Percentiles rank a stretch among this genome's conserved stretches.
phyloP scores from a whole-genome alignment of 2,113 vertebrate genomes.

The Octodon degus region DNA sequence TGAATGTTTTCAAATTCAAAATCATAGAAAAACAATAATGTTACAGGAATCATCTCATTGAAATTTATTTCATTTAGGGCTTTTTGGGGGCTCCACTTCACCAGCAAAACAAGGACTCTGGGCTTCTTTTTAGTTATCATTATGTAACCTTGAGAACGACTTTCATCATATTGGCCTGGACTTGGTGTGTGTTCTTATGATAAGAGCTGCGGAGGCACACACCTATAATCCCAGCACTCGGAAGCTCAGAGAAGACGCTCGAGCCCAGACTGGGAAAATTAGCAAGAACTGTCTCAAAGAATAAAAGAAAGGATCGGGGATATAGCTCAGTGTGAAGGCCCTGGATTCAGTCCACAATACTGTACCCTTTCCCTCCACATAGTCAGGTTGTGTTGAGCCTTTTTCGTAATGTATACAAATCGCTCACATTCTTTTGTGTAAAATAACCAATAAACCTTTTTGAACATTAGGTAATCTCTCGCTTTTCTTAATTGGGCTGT shows the following conservation, averaged over 20 bases:
- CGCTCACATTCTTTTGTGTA: constrained; percentile 37
- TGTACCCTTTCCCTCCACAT: not conserved
- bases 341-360: not conserved
- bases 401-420: constrained; percentile 22
- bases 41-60: not conserved
- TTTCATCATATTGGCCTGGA: not conserved
- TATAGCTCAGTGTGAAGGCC: not conserved
- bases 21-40: constrained; percentile 3
- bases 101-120: not conserved
- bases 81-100: not conserved
- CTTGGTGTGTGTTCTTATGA: constrained; percentile 3
- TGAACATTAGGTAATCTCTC: constrained; percentile 5
- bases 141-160: constrained; percentile 41
- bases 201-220: not conserved
- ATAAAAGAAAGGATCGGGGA: not conserved
- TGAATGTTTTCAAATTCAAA: not conserved
- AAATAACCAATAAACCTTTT: constrained; percentile 64
- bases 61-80: constrained; percentile 22
- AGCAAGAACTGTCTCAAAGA: not conserved
- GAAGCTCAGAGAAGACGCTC: not conserved
- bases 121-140: constrained; percentile 10
- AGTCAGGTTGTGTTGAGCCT: not conserved
- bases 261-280: not conserved
- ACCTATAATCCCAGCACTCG: not conserved
- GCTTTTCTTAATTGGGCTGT: constrained; percentile 2